Evolutionary conservation across 1,140 invertebrate species (phyloP), one percentile per base, ranked within the genome.

Genomic region (Mactra quadrangularis): DNA sequence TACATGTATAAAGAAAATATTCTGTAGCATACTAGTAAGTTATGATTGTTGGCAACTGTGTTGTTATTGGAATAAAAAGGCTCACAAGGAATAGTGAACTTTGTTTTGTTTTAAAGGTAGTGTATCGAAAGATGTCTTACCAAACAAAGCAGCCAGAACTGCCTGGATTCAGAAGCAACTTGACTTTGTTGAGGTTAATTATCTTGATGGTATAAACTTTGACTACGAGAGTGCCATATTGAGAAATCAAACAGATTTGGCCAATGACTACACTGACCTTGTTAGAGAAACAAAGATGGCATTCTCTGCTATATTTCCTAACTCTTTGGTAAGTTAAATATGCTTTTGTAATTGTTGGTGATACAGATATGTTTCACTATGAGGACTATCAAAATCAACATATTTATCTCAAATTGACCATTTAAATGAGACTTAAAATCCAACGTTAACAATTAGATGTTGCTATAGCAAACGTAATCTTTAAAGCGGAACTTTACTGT

Each of bases 201-300:
- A 87, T 62, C 81, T 93, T 29, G 93, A 94, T 88, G 93, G 93
- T 9, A 87, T 94, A 31, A 94, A 94, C 82, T 87, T 94, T 38
- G 93, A 94, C 82, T 93, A 90, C 87, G 93, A 94, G 75, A 87
- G 89, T 83, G 85, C 87, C 17, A 89, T 94, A 57, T 77, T 81
- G 11, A 50, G 83, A 33, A 85, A 89, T 55, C 85, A 90, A 29
- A 84, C 86, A 13, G 87, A 89, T 25, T 4, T 86, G 13, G 78
- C 87, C 27, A 68, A 88, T 52, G 90, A 78, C 7, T 90, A 91
- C 45, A 93, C 91, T 3, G 50, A 71, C 22, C 84, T 93, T 0
- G 91, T 93, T 3, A 76, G 59, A 41, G 90, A 92, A 66, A 90
- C 91, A 2, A 84, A 82, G 17, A 57, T 77, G 6, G 84, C 83